Evolutionary conservation across 2,888 invertebrate genomes (phyloP).

Genomic region (Drosophila differens): DNA sequence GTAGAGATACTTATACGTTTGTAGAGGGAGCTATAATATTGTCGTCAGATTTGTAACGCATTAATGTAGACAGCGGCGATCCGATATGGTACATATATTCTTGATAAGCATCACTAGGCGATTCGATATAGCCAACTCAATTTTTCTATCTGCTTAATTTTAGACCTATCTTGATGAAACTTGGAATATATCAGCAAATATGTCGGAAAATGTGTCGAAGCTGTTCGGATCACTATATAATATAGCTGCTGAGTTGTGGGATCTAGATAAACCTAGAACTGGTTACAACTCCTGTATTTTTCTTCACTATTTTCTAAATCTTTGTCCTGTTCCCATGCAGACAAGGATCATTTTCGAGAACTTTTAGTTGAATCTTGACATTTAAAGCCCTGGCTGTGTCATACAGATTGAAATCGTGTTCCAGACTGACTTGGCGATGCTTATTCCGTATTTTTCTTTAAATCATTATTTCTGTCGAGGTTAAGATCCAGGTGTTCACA

Average conservation of each 20-base stretch:
- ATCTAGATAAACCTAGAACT: neutral
- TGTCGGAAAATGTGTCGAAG: neutral
- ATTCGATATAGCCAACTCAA: neutral
- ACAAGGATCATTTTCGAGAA: rapidly evolving
- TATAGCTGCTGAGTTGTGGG: neutral
- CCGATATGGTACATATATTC: neutral
- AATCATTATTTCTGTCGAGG: neutral
- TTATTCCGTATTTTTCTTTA: neutral
- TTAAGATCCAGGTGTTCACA: neutral
- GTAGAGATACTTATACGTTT: no score
- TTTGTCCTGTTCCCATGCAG: neutral
- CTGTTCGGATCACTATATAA: neutral
- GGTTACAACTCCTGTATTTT: neutral
- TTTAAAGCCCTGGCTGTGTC: neutral
- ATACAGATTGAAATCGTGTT: neutral
- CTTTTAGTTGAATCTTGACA: neutral
- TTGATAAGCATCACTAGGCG: rapidly evolving
- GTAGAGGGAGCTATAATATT: neutral
- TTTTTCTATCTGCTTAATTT: neutral
- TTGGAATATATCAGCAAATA: neutral
- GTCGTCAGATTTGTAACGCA: neutral
- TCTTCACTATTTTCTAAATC: rapidly evolving
- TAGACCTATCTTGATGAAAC: neutral
- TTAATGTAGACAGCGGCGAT: neutral
- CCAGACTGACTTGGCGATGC: neutral